These are phyloP conservation scores for Lepeophtheirus nordmannii DNA, from an alignment of 2,888 invertebrate species.

Conservation along the genomic window DNA sequence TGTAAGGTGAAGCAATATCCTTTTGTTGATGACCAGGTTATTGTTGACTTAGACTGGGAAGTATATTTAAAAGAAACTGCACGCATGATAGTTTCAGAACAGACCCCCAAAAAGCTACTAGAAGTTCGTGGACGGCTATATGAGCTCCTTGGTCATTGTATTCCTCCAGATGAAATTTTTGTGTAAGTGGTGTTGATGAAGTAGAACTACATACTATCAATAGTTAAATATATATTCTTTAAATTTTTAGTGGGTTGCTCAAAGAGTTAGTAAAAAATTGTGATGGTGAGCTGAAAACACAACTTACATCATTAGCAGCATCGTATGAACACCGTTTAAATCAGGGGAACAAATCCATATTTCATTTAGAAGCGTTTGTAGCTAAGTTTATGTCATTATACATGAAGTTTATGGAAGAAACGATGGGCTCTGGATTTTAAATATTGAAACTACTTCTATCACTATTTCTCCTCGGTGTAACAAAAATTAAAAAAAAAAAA, in stretches of 20 bases:
- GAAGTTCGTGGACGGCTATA: conserved; percentile 76
- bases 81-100: conserved; percentile 64
- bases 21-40: conserved; percentile 36
- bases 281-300: conserved; percentile 70
- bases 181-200: not conserved
- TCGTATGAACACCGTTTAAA: conserved; percentile 81
- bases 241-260: conserved; percentile 46
- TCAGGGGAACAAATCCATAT: conserved; percentile 81
- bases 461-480: no score
- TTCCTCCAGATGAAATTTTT: conserved; percentile 81
- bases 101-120: conserved; percentile 63
- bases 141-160: conserved; percentile 80
- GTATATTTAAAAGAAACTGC: conserved; percentile 71
- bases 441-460: no score
- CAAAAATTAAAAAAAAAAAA: no score
- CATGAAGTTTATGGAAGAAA: conserved; percentile 66
- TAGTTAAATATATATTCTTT: not conserved
- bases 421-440: conserved; percentile 38
- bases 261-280: conserved; percentile 71
- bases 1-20: conserved; percentile 65
- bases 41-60: conserved; percentile 85
- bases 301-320: conserved; percentile 70
- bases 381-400: conserved; percentile 91
- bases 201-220: not conserved
- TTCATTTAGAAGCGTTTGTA: conserved; percentile 92